phyloP scores from a whole-genome alignment of 1,140 invertebrate genomes.

The Plectrocnemia conspersa region DNA sequence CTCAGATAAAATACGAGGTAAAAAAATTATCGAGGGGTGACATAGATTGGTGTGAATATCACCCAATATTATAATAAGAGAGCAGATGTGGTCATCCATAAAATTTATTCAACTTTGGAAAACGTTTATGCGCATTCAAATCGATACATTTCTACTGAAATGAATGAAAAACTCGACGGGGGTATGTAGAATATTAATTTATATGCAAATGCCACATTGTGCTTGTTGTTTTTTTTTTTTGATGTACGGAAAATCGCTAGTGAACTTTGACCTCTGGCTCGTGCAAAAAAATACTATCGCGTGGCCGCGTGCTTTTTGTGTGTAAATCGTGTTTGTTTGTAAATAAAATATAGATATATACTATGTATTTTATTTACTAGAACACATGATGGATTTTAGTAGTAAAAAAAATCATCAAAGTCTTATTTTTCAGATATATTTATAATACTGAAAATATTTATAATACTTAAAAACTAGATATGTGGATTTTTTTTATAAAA shows the following conservation, averaged over 20 bases:
- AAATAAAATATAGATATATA: no score
- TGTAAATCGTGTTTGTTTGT: no score
- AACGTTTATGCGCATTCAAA: no score
- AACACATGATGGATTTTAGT: no score
- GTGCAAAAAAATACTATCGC: conserved; percentile 29
- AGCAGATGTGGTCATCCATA: conserved; percentile 17
- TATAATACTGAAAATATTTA: no score
- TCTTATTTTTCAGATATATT: no score
- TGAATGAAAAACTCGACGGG: conserved; percentile 4
- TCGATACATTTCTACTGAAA: background rate
- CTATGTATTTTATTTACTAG: no score
- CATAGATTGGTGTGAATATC: no score
- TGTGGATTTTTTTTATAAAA: no score
- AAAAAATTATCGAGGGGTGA: background rate
- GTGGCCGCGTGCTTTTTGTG: no score
- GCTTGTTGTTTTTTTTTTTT: conserved; percentile 9
- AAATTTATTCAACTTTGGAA: conserved; percentile 14
- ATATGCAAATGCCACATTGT: conserved; percentile 34
- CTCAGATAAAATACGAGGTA: background rate
- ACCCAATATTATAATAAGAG: background rate
- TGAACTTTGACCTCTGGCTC: conserved; percentile 29
- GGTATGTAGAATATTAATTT: conserved; percentile 21
- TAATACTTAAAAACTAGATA: no score
- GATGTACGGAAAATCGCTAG: conserved; percentile 27
- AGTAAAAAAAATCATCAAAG: no score